Evolutionary conservation across 2,113 vertebrate species (phyloP), one percentile per base, ranked within the genome.

Genomic region (Vireo altiloquus): DNA sequence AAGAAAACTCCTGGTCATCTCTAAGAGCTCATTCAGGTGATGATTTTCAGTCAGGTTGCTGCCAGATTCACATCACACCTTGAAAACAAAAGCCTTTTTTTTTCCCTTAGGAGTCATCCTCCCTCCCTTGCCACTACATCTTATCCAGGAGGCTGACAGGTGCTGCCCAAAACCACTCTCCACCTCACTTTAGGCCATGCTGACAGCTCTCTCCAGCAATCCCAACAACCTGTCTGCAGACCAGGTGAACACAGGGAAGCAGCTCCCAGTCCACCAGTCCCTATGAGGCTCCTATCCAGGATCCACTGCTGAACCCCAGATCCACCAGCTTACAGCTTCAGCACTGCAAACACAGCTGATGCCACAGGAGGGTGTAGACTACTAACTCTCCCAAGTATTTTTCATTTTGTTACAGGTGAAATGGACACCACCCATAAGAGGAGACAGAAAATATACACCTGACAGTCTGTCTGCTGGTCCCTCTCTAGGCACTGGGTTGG

Each of bases 241-340:
- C 7, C 63, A 66, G 5, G 0, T 0, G 21, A 19, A 50, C 35
- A 13, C 2, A 2, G 15, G 30, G 47, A 72, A 21, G 44, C 63
- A 63, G 64, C 42, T 25, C 56, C 61, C 87, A 74, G 31, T 13
- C 33, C 49, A 27, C 5, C 33, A 72, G 54, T 14, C 17, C 70
- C 42, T 3, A 1, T 0, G 4, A 35, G 47, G 30, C 16, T 15
- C 1, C 4, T 3, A n/a, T 31, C 33, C 12, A 10, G 19, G 24
- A 64, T 12, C 53, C 64, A 27, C 39, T 39, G 20, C 7, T 25
- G 17, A 3, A 49, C 23, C 52, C 19, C 6, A 30, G 9, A 71
- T 5, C 33, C 70, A 65, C 2, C 46, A 11, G 14, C 5, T 7
- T 10, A 14, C 20, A 19, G 44, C 56, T 80, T 20, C 53, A 75